A percentile compares a stretch with the other conserved stretches of the same genome.
Evolutionary conservation across 1,140 invertebrate species (phyloP).

Genomic region (Camponotus vicinus): DNA sequence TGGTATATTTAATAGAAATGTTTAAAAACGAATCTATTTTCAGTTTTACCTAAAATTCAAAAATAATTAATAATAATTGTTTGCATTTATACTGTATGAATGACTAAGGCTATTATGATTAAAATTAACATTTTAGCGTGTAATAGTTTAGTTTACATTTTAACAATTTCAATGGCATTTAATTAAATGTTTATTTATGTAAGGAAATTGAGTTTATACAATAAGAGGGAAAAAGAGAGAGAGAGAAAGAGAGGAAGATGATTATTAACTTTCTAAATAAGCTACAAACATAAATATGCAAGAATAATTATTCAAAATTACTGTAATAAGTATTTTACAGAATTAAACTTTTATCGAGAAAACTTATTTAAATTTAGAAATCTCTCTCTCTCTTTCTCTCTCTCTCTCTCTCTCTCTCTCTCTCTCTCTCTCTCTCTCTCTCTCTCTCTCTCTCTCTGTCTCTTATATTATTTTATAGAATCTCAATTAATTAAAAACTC

Average conservation of each 20-base stretch:
- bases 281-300: neutral
- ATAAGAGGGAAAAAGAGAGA: neutral
- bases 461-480: too few species aligned
- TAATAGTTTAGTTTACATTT: neutral
- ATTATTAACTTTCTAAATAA: neutral
- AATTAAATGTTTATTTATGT: neutral
- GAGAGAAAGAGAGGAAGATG: neutral
- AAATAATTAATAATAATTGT: constrained; percentile 2
- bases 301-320: too few species aligned
- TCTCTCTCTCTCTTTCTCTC: too few species aligned
- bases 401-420: too few species aligned
- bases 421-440: too few species aligned
- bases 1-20: neutral
- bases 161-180: constrained; percentile 20
- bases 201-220: neutral
- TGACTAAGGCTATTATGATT: neutral
- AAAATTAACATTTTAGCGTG: neutral
- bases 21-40: neutral
- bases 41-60: constrained; percentile 8
- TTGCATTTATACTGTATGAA: neutral
- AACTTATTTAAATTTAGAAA: neutral
- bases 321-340: neutral
- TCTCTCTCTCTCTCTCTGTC: too few species aligned
- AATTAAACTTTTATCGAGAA: neutral
- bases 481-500: too few species aligned